phyloP scores from a whole-genome alignment of 2,888 invertebrate genomes.

The Sphaeridia pumilis region DNA sequence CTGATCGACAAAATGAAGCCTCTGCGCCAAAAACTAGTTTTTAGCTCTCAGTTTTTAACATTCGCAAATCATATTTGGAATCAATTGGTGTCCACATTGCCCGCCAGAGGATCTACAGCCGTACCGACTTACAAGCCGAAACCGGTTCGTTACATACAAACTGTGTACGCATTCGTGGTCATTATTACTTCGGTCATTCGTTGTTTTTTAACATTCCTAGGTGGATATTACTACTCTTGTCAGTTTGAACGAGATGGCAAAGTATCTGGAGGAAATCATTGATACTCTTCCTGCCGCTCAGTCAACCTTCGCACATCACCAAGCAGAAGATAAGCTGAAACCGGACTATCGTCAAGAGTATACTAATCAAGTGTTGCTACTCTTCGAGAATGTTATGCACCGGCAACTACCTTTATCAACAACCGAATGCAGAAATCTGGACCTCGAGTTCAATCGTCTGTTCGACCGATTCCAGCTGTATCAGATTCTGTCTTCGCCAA shows the following conservation, averaged over 20 bases:
- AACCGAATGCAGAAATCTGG: conserved; percentile 22
- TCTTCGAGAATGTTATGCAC: conserved; percentile 3
- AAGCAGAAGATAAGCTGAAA: background rate
- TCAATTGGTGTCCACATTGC: conserved; percentile 2
- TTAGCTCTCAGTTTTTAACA: background rate
- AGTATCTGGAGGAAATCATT: conserved; percentile 11
- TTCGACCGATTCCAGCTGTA: conserved; percentile 16
- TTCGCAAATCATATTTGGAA: conserved; percentile 1
- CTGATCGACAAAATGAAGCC: conserved; percentile 5
- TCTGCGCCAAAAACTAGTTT: background rate
- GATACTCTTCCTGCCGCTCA: background rate
- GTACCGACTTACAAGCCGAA: background rate
- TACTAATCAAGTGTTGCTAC: background rate
- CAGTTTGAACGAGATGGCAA: conserved; percentile 14
- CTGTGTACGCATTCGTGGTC: background rate
- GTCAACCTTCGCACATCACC: background rate
- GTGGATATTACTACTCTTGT: conserved; percentile 2
- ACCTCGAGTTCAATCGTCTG: conserved; percentile 22
- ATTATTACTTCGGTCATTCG: background rate
- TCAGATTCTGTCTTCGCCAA: conserved; percentile 2
- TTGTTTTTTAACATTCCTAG: too few relatives aligned
- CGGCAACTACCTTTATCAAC: conserved; percentile 19
- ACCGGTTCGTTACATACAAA: background rate
- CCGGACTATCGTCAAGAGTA: background rate
- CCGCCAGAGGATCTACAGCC: background rate